These are phyloP conservation scores for Sminthurinus signatus DNA, from an alignment of 1,140 invertebrate species.

Conservation along the genomic window DNA sequence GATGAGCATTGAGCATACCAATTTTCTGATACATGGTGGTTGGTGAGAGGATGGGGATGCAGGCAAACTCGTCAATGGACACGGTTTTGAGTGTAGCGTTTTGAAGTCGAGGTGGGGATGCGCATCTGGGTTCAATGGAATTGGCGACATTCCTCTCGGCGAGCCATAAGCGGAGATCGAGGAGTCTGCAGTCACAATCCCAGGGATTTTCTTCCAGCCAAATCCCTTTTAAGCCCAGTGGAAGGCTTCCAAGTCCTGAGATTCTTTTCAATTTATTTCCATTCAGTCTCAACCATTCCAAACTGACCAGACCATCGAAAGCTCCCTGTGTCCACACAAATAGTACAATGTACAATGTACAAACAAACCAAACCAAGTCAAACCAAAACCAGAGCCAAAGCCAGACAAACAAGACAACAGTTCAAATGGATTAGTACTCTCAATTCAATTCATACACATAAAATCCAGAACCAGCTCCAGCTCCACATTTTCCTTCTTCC, in stretches of 20 bases:
- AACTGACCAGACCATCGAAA: conserved; percentile 68
- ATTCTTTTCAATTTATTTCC: conserved; percentile 69
- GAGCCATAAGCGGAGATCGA: conserved; percentile 70
- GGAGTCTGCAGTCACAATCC: conserved; percentile 75
- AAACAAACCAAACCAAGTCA: too few relatives aligned
- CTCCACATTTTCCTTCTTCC: not conserved
- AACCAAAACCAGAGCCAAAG: too few relatives aligned
- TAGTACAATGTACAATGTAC: too few relatives aligned
- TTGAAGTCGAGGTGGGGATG: conserved; percentile 58
- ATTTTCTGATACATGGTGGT: conserved; percentile 65
- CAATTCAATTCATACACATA: too few relatives aligned
- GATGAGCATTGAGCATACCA: too few relatives aligned
- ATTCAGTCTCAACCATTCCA: conserved; percentile 77
- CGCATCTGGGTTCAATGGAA: conserved; percentile 61
- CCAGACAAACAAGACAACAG: too few relatives aligned
- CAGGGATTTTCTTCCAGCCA: conserved; percentile 80
- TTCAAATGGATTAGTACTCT: too few relatives aligned
- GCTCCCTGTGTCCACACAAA: conserved; percentile 51
- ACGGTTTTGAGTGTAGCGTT: conserved; percentile 62
- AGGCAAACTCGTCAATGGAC: conserved; percentile 67
- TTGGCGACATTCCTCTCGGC: conserved; percentile 63
- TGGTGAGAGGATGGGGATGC: conserved; percentile 66
- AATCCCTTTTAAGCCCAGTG: conserved; percentile 64
- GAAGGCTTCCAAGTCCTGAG: conserved; percentile 60
- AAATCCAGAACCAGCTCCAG: too few relatives aligned